Evolutionary conservation across 1,140 invertebrate species (phyloP).

Genomic region (Eupristina koningsbergeri): DNA sequence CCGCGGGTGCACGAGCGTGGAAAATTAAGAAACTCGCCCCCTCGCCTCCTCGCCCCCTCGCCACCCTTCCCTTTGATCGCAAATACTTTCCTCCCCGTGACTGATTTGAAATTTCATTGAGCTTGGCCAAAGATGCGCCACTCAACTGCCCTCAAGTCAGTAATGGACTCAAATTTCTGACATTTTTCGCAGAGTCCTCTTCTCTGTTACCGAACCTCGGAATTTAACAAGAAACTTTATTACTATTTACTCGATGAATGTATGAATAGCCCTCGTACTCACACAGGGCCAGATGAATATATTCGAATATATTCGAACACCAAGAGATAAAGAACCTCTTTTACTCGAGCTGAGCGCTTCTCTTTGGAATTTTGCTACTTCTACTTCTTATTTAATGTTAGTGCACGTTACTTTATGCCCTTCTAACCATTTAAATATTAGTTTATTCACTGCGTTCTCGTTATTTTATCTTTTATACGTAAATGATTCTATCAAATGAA

Average conservation of each 20-base stretch:
- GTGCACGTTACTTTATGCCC: neutral
- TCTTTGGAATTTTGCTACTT: no score
- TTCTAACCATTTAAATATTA: slow-evolving; percentile 6
- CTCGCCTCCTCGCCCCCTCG: no score
- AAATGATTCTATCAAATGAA: neutral
- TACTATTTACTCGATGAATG: neutral
- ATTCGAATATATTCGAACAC: no score
- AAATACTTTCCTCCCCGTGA: neutral
- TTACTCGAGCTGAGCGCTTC: no score
- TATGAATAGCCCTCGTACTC: no score
- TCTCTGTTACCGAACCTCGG: no score
- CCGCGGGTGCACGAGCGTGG: no score
- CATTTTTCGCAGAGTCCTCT: no score
- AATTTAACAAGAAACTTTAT: neutral
- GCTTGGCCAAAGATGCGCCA: neutral
- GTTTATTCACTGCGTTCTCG: neutral
- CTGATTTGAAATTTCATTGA: neutral
- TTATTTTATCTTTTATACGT: neutral
- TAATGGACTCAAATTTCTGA: no score
- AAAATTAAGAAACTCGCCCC: no score
- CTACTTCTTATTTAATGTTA: slow-evolving; percentile 9
- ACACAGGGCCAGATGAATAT: no score
- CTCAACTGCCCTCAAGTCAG: neutral
- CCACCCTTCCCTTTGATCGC: neutral
- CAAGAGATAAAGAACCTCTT: no score